These are phyloP conservation scores for Calidris pygmaea DNA, from an alignment of 2,113 vertebrate genomes.

Conservation along the genomic window DNA sequence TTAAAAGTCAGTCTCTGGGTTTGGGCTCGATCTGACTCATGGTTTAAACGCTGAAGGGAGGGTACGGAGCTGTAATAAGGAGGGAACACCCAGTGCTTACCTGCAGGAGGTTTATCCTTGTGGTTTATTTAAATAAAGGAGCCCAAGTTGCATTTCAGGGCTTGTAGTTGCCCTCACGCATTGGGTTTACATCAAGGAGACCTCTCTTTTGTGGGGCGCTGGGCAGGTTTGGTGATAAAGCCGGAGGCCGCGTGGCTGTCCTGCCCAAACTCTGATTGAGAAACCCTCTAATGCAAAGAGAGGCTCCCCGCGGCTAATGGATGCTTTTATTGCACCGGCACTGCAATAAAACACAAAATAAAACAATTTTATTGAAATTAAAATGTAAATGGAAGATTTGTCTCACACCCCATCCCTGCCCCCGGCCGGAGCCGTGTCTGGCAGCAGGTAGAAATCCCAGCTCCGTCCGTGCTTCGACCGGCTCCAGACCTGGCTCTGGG, in stretches of 20 bases:
- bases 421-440: background rate
- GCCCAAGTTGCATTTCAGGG: background rate
- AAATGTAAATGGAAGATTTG: slow-evolving; percentile 1
- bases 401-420: background rate
- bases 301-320: slow-evolving; percentile 4
- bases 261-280: background rate
- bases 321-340: background rate
- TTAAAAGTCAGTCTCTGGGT: background rate
- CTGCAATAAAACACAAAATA: slow-evolving; percentile 38
- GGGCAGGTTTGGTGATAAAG: background rate
- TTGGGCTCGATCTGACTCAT: background rate
- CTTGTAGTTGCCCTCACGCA: background rate
- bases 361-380: slow-evolving; percentile 31
- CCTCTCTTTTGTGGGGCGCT: background rate
- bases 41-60: background rate
- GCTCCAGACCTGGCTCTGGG: background rate
- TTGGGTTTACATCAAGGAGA: background rate
- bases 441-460: background rate
- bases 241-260: background rate
- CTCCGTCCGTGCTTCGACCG: rapidly evolving
- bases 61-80: background rate
- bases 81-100: slow-evolving; percentile 10
- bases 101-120: slow-evolving; percentile 14
- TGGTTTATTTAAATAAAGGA: background rate
- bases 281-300: background rate